These are phyloP conservation scores for Nannobrachium achirus DNA, from an alignment of 2,113 vertebrate genomes.

Conservation along the genomic window DNA sequence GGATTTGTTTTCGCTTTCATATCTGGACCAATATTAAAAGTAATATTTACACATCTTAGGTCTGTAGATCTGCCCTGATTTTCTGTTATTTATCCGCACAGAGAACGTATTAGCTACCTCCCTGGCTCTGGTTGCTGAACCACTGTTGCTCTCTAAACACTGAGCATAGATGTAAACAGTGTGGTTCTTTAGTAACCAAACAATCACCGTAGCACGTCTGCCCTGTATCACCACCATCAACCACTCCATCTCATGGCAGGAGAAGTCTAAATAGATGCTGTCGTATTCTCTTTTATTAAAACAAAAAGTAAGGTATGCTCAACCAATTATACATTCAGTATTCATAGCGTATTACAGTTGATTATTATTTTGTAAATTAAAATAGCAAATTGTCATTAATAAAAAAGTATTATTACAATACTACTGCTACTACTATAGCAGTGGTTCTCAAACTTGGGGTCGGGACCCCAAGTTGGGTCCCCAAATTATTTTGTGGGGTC, in stretches of 20 bases:
- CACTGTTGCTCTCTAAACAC: slow-evolving; percentile 38
- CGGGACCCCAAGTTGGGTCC: too few species aligned
- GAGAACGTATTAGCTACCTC: slow-evolving; percentile 26
- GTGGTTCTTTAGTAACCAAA: slow-evolving; percentile 43
- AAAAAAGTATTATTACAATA: too few species aligned
- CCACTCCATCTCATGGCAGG: slow-evolving; percentile 16
- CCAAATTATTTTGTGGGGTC: too few species aligned
- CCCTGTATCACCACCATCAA: slow-evolving; percentile 5
- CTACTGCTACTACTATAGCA: too few species aligned
- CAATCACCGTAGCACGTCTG: slow-evolving; percentile 39
- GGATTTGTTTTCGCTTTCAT: slow-evolving; percentile 26
- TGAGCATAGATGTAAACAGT: slow-evolving; percentile 53
- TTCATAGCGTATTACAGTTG: too few species aligned
- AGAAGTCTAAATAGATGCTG: background rate
- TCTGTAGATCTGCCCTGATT: slow-evolving; percentile 16
- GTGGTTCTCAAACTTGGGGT: too few species aligned
- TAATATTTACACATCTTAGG: slow-evolving; percentile 34
- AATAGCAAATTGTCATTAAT: too few species aligned
- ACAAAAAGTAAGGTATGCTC: slow-evolving; percentile 8
- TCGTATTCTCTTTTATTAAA: slow-evolving; percentile 3
- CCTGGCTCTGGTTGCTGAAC: slow-evolving; percentile 35
- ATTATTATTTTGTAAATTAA: too few species aligned
- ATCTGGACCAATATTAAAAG: slow-evolving; percentile 25
- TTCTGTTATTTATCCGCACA: slow-evolving; percentile 33
- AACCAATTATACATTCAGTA: too few species aligned